Evolutionary conservation across 2,888 invertebrate species (phyloP).

Genomic region (Rhingia campestris): DNA sequence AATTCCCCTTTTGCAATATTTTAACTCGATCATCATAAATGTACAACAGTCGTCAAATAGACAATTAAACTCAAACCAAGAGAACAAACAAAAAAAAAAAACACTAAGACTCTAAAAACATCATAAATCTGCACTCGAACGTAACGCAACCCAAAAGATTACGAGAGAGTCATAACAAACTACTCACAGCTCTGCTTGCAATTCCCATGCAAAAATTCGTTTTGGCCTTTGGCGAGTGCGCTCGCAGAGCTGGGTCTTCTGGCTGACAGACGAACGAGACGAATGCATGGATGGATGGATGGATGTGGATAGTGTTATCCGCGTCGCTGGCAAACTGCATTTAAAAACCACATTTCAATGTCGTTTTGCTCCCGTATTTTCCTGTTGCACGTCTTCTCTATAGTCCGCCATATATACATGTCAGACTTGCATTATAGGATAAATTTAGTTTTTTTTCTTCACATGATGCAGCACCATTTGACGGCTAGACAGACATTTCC

Average conservation of each 20-base stretch:
- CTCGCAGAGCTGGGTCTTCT: slow-evolving; percentile 7
- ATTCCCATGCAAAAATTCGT: slow-evolving; percentile 66
- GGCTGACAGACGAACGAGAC: slow-evolving; percentile 33
- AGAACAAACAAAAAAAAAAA: slow-evolving; percentile 8
- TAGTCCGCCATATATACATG: slow-evolving; percentile 1
- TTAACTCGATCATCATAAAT: slow-evolving; percentile 57
- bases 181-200: slow-evolving; percentile 53
- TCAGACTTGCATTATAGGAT: slow-evolving; percentile 47
- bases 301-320: slow-evolving; percentile 65
- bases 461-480: slow-evolving; percentile 39
- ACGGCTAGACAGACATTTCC: slow-evolving; percentile 42
- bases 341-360: slow-evolving; percentile 72
- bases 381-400: slow-evolving; percentile 41
- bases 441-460: slow-evolving; percentile 47
- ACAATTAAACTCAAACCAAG: slow-evolving; percentile 51
- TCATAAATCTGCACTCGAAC: slow-evolving; percentile 59
- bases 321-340: slow-evolving; percentile 67
- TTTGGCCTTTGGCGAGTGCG: slow-evolving; percentile 22
- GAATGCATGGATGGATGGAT: slow-evolving; percentile 59
- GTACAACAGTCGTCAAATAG: slow-evolving; percentile 56
- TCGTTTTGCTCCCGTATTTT: slow-evolving; percentile 58
- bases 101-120: slow-evolving; percentile 45
- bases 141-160: slow-evolving; percentile 62
- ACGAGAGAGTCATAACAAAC: slow-evolving; percentile 67
- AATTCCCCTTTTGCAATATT: slow-evolving; percentile 14